phyloP scores from a whole-genome alignment of 2,113 vertebrate species.

The Pygoscelis antarcticus region DNA sequence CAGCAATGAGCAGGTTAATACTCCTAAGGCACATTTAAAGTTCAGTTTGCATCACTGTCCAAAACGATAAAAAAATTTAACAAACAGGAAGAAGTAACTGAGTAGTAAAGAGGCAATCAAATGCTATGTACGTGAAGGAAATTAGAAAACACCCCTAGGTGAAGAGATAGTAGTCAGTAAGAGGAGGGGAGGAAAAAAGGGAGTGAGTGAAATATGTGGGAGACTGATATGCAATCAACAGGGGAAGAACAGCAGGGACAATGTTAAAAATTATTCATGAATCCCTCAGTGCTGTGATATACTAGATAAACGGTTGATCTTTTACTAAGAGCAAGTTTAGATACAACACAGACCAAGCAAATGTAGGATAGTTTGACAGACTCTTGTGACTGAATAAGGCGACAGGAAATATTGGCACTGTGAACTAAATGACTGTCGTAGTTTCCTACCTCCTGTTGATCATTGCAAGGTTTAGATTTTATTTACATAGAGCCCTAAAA shows the following conservation, averaged over 20 bases:
- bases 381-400: background rate
- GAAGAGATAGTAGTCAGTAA: background rate
- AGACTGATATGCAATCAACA: background rate
- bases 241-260: background rate
- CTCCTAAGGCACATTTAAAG: background rate
- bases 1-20: background rate
- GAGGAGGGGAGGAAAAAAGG: background rate
- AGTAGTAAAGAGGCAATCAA: background rate
- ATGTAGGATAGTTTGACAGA: background rate
- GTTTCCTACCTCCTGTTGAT: background rate
- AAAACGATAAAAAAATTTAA: background rate
- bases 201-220: background rate
- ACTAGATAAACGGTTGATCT: background rate
- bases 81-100: background rate
- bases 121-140: background rate
- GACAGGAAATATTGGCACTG: background rate
- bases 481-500: background rate
- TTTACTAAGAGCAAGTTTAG: background rate
- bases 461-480: background rate
- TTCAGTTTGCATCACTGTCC: background rate
- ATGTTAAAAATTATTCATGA: background rate
- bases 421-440: background rate
- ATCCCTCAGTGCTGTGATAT: background rate
- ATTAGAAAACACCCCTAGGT: background rate
- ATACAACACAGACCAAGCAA: background rate